Conservation (phyloP, 2,888 invertebrate genomes). For the Andrena fulva region DNA sequence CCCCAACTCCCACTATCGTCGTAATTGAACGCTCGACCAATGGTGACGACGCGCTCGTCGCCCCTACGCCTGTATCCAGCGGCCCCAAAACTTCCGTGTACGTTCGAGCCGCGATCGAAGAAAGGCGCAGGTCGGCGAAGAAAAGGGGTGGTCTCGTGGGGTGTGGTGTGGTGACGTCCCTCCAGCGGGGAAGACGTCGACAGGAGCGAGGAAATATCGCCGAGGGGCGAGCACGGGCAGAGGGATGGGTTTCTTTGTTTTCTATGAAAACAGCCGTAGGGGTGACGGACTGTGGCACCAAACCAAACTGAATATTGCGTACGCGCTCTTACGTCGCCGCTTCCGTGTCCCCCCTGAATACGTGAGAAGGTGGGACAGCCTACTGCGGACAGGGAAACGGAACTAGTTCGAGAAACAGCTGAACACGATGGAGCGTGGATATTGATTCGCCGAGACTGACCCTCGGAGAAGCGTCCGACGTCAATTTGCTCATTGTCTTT, state of each 20-base stretch:
- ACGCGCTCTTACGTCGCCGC: conserved; percentile 51
- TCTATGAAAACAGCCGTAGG: conserved; percentile 80
- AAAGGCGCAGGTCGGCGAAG: conserved; percentile 61
- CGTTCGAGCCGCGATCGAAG: conserved; percentile 60
- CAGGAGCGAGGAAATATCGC: conserved; percentile 69
- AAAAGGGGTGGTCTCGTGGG: conserved; percentile 48
- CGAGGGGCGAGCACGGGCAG: conserved; percentile 13
- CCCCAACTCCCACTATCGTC: conserved; percentile 21
- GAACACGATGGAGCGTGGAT: background rate
- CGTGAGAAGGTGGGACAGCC: conserved; percentile 19
- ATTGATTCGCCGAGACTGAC: conserved; percentile 31
- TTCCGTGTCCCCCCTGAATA: conserved; percentile 41
- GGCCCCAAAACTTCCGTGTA: conserved; percentile 41
- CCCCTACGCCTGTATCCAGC: conserved; percentile 31
- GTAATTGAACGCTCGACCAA: conserved; percentile 33
- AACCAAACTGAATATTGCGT: conserved; percentile 77
- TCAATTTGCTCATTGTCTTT: background rate
- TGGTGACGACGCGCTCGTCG: conserved; percentile 18
- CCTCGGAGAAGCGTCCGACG: no score
- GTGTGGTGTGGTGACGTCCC: conserved; percentile 47
- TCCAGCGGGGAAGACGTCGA: conserved; percentile 45
- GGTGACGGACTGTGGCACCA: conserved; percentile 80
- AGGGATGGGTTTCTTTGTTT: conserved; percentile 81
- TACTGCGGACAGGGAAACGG: conserved; percentile 22
- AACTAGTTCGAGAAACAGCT: conserved; percentile 29